Evolutionary conservation across 2,888 invertebrate genomes (phyloP).

Genomic region (Oscheius sp.): DNA sequence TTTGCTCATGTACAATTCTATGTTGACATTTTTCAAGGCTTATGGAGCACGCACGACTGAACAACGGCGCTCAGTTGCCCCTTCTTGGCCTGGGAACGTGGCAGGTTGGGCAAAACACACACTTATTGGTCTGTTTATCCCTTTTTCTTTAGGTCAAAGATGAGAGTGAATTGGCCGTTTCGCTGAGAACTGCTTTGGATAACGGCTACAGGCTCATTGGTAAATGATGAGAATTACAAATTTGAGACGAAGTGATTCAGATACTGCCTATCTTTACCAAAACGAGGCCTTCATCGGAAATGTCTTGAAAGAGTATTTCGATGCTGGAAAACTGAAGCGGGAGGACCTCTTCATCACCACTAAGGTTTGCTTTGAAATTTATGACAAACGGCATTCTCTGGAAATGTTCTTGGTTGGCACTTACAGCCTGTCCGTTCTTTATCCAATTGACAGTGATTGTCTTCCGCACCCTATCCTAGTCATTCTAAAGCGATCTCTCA

Average conservation of each 20-base stretch:
- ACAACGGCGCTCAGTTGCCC: constrained; percentile 64
- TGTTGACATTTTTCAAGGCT: background rate
- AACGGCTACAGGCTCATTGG: constrained; percentile 76
- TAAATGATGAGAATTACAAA: constrained; percentile 40
- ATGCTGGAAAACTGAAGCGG: constrained; percentile 78
- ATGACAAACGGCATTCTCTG: too few relatives aligned
- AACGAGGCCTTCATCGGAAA: constrained; percentile 82
- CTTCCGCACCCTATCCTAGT: too few relatives aligned
- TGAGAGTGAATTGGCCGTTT: constrained; percentile 54
- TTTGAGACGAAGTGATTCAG: constrained; percentile 25
- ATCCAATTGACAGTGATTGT: too few relatives aligned
- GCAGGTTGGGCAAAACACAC: constrained; percentile 45
- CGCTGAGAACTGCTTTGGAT: constrained; percentile 67
- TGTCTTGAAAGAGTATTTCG: constrained; percentile 80
- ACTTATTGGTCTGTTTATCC: background rate
- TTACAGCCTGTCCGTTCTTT: too few relatives aligned
- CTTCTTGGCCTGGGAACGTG: constrained; percentile 67
- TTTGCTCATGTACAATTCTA: background rate
- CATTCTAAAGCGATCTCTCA: too few relatives aligned
- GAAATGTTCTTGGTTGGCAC: too few relatives aligned
- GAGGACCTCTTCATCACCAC: constrained; percentile 69
- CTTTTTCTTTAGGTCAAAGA: constrained; percentile 45
- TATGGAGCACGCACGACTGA: constrained; percentile 35
- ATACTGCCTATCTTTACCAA: constrained; percentile 78
- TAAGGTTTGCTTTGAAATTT: constrained; percentile 45